phyloP scores from a whole-genome alignment of 2,113 vertebrate species.

The Aphelocoma coerulescens region DNA sequence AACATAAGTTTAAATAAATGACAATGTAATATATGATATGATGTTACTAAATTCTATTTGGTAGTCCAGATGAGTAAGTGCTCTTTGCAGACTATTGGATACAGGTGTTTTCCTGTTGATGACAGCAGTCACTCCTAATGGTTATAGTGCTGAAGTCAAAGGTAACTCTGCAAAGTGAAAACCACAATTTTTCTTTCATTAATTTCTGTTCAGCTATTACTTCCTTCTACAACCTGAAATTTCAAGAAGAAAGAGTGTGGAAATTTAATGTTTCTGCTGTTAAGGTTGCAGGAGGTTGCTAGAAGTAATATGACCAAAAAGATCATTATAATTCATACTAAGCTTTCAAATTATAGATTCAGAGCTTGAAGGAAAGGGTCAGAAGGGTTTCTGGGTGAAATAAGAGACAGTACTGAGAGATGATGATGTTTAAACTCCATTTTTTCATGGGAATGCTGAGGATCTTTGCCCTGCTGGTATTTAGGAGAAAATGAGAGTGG shows the following conservation, averaged over 20 bases:
- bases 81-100: neutral
- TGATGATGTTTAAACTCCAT: neutral
- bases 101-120: neutral
- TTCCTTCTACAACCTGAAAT: neutral
- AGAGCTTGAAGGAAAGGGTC: neutral
- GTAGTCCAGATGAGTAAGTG: neutral
- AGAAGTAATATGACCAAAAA: neutral
- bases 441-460: neutral
- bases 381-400: neutral
- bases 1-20: neutral
- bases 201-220: neutral
- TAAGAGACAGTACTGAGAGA: neutral
- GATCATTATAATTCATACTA: neutral
- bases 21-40: neutral
- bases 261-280: neutral
- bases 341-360: neutral
- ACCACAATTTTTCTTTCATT: neutral
- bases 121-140: neutral
- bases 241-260: neutral
- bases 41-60: neutral
- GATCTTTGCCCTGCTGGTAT: neutral
- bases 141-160: neutral
- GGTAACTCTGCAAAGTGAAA: neutral
- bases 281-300: neutral
- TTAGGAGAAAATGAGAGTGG: neutral